Percentiles rank a stretch among this genome's conserved stretches.
These are phyloP conservation scores for Zelostemma sp. DNA, from an alignment of 1,140 invertebrate species.

Conservation along the genomic window DNA sequence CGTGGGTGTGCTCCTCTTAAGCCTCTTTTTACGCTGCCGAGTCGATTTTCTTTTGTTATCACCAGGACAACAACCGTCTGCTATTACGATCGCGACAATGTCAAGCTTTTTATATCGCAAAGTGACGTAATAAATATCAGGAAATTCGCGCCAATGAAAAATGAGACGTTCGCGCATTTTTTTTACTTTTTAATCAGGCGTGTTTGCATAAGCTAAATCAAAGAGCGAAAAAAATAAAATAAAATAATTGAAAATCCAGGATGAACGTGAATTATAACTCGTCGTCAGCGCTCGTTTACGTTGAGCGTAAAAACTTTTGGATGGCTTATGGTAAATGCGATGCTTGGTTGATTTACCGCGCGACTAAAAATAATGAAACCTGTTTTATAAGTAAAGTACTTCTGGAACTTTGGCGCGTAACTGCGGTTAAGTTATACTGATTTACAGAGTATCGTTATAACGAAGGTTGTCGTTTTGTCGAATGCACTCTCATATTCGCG, in stretches of 20 bases:
- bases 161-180: too few species aligned
- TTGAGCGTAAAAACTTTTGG: conserved; percentile 41
- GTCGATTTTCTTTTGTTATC: conserved; percentile 8
- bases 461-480: conserved; percentile 31
- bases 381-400: conserved; percentile 53
- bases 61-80: background rate
- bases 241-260: conserved; percentile 8
- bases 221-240: too few species aligned
- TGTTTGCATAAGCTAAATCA: too few species aligned
- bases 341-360: conserved; percentile 45
- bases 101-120: background rate
- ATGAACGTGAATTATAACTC: conserved; percentile 35
- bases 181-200: too few species aligned
- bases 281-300: conserved; percentile 34
- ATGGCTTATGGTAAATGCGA: conserved; percentile 37
- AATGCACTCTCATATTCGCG: conserved; percentile 5
- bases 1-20: conserved; percentile 44
- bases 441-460: conserved; percentile 49
- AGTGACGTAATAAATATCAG: too few species aligned
- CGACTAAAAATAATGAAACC: conserved; percentile 53
- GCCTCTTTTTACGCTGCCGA: conserved; percentile 13
- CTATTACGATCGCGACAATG: background rate
- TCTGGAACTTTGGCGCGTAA: conserved; percentile 35
- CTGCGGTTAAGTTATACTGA: conserved; percentile 42
- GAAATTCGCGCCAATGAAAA: background rate